Percentiles rank a stretch among this genome's conserved stretches.
Evolutionary conservation across 2,797 vertebrate species (phyloP).

Genomic region (Paratrypauchen microcephalus): DNA sequence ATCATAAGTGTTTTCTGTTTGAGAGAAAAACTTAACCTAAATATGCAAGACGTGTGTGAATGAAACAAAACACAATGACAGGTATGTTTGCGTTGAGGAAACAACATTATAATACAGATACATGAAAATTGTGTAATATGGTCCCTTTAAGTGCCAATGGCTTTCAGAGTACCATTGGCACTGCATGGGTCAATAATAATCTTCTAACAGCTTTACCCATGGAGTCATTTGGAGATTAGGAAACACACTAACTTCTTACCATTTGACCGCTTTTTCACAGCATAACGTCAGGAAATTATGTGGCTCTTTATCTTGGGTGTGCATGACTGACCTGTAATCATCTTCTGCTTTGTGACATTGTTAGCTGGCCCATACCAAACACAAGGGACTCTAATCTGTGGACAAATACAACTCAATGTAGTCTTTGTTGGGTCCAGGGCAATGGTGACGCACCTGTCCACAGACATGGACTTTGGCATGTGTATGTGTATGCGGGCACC

Average conservation of each 20-base stretch:
- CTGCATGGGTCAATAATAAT: background rate
- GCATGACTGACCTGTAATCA: background rate
- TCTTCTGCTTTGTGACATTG: slow-evolving; percentile 4
- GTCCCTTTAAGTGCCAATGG: background rate
- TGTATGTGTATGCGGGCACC: slow-evolving; percentile 9
- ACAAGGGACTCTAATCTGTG: background rate
- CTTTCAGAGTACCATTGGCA: background rate
- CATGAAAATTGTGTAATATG: too few species aligned
- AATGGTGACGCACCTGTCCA: background rate
- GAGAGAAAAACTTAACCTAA: too few species aligned
- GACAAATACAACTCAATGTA: slow-evolving; percentile 19
- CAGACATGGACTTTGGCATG: slow-evolving; percentile 15
- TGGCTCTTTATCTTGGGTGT: slow-evolving; percentile 6
- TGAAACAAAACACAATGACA: too few species aligned
- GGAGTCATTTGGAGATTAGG: background rate
- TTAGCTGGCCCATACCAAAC: background rate
- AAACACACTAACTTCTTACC: background rate
- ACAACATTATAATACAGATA: too few species aligned
- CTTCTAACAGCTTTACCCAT: background rate
- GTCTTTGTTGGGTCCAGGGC: slow-evolving; percentile 8
- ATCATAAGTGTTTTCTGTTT: too few species aligned
- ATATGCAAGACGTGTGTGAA: too few species aligned
- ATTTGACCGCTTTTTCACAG: background rate
- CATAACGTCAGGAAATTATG: background rate
- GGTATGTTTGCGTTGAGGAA: too few species aligned